Conservation (phyloP, 2,888 invertebrate species). For the Cephalotes varians region DNA sequence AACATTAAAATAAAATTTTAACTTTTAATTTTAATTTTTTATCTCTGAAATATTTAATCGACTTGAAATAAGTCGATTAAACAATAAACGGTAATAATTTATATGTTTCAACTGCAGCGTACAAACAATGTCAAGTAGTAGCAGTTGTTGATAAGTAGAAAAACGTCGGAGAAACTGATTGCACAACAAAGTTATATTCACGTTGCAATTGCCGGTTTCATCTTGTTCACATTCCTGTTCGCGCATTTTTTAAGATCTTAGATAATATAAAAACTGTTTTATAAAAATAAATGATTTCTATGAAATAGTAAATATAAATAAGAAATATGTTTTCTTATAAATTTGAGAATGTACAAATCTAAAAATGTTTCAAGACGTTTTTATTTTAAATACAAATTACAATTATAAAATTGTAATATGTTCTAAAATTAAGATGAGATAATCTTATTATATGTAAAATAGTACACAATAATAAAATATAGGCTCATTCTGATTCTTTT, state of each 20-base stretch:
- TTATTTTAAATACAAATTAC: neutral
- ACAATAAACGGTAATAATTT: neutral
- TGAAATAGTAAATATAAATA: neutral
- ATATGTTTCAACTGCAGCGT: neutral
- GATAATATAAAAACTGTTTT: neutral
- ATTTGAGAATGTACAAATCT: neutral
- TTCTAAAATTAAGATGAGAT: neutral
- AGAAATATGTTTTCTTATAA: neutral
- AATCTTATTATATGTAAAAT: neutral
- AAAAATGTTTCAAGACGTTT: neutral
- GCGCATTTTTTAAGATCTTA: neutral
- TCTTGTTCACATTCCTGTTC: neutral
- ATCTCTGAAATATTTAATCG: neutral
- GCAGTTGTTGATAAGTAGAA: neutral
- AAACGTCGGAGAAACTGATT: conserved; percentile 16
- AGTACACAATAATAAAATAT: neutral
- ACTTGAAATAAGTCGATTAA: neutral
- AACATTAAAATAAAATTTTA: neutral
- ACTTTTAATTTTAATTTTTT: neutral
- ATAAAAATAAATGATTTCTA: neutral
- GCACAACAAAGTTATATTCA: conserved; percentile 1
- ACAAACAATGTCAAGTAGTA: conserved; percentile 24
- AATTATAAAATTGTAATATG: neutral
- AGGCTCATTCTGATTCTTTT: neutral
- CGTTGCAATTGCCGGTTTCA: neutral